Base-by-base conservation (phyloP, 2,888 invertebrate species). In the Mesodorylaimus sp. region DNA sequence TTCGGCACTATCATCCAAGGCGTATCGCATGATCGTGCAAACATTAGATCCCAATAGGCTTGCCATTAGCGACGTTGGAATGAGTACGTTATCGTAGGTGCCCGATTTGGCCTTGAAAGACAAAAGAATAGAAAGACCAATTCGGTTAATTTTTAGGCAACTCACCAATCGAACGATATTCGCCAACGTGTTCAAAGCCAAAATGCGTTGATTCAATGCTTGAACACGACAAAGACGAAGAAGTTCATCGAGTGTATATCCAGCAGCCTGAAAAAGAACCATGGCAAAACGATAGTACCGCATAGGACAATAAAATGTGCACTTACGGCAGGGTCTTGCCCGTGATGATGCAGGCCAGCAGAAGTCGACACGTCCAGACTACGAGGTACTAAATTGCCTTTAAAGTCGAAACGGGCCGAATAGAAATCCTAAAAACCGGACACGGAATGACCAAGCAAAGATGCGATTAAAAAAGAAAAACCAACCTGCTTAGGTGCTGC, bases 321-420 rank as follows among this genome's bases (percentile, higher is more conserved):
- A 19, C 45, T 26, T 27, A 46, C 47, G 10, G 29, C 47, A 19
- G 47, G 47, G 3, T 46, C 47, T 5, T 24, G 36, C 36, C 41
- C 47, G 23, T 46, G 47, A 32, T 46, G 47, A 46, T 46, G 32
- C 7, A 46, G 21, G n/a, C 36, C 47, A 24, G 41, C 7, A 16
- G n/a, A 19, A 5, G 21, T 5, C 10, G 41, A 21, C 7, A n/a
- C 5, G 10, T 39, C 10, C 21, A 10, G 7, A 23, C 23, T 23
- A 10, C 21, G 41, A 5, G 41, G 7, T 23, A 39, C 7, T 23
- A 39, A 21, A 13, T 19, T n/a, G 5, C 41, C 41, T 7, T 39
- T 23, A 13, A 39, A 21, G 21, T 23, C 41, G 21, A 39, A 39
- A 21, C 41, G 16, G 7, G 41, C 41, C 32, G 10, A 13, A n/a